Evolutionary conservation across 1,140 invertebrate genomes (phyloP).

Genomic region (Limonius californicus): DNA sequence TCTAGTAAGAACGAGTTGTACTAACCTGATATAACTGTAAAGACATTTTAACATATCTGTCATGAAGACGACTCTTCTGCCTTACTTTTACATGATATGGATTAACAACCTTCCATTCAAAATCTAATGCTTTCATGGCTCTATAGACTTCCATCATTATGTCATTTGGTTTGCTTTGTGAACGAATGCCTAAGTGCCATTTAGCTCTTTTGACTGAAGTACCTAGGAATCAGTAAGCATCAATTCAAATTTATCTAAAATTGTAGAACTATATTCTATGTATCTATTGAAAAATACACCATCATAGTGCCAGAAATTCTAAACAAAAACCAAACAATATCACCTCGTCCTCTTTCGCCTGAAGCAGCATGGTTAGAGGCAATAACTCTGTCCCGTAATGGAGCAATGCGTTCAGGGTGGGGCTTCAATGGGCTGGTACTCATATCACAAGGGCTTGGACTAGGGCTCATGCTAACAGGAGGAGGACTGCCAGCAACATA

Average conservation of each 20-base stretch:
- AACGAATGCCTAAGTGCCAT: constrained; percentile 98
- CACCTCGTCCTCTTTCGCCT: constrained; percentile 47
- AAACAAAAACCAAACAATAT: too few relatives aligned
- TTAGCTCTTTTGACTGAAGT: constrained; percentile 87
- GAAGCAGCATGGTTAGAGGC: constrained; percentile 47
- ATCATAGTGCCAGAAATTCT: background rate
- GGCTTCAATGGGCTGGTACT: constrained; percentile 64
- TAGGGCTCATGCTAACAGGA: constrained; percentile 40
- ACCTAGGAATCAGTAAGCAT: background rate
- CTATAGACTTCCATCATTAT: constrained; percentile 99
- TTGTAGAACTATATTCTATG: background rate
- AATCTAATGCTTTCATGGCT: constrained; percentile 96
- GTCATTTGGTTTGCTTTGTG: constrained; percentile 97
- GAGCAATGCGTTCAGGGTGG: constrained; percentile 94
- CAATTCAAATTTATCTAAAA: constrained; percentile 6
- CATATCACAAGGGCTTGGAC: constrained; percentile 39
- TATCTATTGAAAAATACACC: background rate
- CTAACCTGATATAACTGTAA: constrained; percentile 93
- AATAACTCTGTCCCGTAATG: constrained; percentile 60
- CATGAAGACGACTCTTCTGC: constrained; percentile 76
- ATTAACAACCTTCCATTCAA: constrained; percentile 99
- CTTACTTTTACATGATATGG: constrained; percentile 92
- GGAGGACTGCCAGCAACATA: constrained; percentile 75
- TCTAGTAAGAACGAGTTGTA: too few relatives aligned
- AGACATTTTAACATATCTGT: constrained; percentile 92